A percentile compares a stretch with the other conserved stretches of the same genome.
These are phyloP conservation scores for Tetraodon nigroviridis DNA, from an alignment of 2,113 vertebrate genomes.

Conservation along the genomic window DNA sequence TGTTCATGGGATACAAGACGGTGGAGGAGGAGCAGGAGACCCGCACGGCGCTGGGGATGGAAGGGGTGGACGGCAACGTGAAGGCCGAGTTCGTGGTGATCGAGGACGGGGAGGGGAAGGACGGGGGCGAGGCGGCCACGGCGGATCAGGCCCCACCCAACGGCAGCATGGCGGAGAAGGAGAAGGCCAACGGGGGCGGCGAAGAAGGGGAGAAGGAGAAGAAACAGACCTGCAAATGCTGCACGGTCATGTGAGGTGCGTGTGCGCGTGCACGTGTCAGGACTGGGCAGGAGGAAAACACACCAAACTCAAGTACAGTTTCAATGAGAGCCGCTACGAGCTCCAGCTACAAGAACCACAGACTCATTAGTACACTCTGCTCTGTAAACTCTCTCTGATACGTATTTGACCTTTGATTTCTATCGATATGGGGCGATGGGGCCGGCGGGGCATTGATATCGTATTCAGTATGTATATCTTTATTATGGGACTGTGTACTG, in stretches of 20 bases:
- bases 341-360: slow-evolving; percentile 58
- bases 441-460: slow-evolving; percentile 77
- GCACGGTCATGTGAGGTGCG: slow-evolving; percentile 86
- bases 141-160: slow-evolving; percentile 79
- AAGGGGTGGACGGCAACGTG: slow-evolving; percentile 79
- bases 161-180: slow-evolving; percentile 77
- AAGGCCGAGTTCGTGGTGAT: slow-evolving; percentile 95
- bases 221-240: slow-evolving; percentile 93
- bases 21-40: slow-evolving; percentile 89
- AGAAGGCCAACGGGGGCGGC: slow-evolving; percentile 79
- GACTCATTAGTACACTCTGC: slow-evolving; percentile 63
- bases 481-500: slow-evolving; percentile 74
- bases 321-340: slow-evolving; percentile 55
- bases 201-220: slow-evolving; percentile 73
- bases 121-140: slow-evolving; percentile 60
- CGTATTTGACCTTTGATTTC: slow-evolving; percentile 76
- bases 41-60: slow-evolving; percentile 83
- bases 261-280: slow-evolving; percentile 25
- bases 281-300: slow-evolving; percentile 35
- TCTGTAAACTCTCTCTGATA: slow-evolving; percentile 68
- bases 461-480: slow-evolving; percentile 76
- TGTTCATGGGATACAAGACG: slow-evolving; percentile 98
- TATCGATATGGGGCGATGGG: slow-evolving; percentile 81
- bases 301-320: slow-evolving; percentile 31
- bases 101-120: slow-evolving; percentile 82